Evolutionary conservation across 2,797 vertebrate genomes (phyloP).

Genomic region (Chelonia mydas): DNA sequence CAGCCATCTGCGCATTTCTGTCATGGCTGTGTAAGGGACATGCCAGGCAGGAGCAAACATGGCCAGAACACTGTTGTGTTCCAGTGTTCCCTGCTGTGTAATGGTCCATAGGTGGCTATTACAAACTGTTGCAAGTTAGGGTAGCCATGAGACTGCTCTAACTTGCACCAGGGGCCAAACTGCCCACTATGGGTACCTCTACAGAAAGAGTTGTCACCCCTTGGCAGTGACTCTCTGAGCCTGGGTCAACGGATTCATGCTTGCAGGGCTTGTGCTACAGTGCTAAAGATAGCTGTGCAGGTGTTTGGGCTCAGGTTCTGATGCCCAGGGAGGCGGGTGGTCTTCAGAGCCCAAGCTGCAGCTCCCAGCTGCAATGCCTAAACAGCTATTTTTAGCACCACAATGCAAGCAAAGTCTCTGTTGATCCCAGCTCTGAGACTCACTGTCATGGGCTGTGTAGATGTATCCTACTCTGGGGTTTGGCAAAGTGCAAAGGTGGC

Average conservation of each 20-base stretch:
- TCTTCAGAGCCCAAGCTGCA: neutral
- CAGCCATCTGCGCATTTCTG: neutral
- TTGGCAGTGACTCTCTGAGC: neutral
- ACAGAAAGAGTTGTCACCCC: neutral
- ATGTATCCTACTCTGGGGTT: neutral
- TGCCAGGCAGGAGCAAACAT: rapidly evolving
- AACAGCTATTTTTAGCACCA: neutral
- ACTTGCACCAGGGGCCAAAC: neutral
- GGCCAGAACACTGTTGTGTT: neutral
- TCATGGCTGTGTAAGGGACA: neutral
- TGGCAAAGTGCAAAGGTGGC: neutral
- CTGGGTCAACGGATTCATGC: neutral
- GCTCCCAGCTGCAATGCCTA: neutral
- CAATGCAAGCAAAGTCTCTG: rapidly evolving
- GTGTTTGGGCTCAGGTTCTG: neutral
- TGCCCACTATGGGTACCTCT: neutral
- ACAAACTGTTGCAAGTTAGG: neutral
- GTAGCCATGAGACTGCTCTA: neutral
- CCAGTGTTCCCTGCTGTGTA: neutral
- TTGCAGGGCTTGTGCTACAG: neutral
- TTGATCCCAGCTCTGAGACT: neutral
- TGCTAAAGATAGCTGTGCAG: too few species aligned
- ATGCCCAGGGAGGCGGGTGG: neutral
- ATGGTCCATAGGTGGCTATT: neutral
- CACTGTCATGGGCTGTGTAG: neutral